phyloP scores from a whole-genome alignment of 2,888 invertebrate genomes.

The Rhodophaea formosa region DNA sequence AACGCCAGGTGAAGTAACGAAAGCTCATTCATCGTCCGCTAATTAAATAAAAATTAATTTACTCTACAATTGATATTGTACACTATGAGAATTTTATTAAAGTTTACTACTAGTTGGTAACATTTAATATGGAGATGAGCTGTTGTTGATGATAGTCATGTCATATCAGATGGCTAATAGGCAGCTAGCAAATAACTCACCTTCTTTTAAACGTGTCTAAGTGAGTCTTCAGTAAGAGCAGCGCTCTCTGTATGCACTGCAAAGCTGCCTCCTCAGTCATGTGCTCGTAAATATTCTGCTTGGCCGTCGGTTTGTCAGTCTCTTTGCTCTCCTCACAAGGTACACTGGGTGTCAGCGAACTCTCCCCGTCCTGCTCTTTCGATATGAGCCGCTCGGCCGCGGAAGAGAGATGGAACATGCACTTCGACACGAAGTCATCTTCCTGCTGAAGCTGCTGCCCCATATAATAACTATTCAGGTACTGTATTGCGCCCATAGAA shows the following conservation, averaged over 20 bases:
- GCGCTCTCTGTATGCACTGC: constrained; percentile 93
- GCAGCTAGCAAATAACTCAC: constrained; percentile 46
- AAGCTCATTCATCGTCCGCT: no score
- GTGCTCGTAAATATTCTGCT: constrained; percentile 71
- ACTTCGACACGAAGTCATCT: constrained; percentile 95
- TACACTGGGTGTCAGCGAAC: constrained; percentile 33
- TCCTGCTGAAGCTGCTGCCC: constrained; percentile 94
- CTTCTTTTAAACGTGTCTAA: constrained; percentile 94
- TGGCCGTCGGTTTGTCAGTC: constrained; percentile 58
- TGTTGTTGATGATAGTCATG: no score
- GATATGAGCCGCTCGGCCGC: constrained; percentile 87
- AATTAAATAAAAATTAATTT: no score
- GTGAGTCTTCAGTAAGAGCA: constrained; percentile 93
- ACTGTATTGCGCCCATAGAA: constrained; percentile 96
- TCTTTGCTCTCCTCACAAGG: constrained; percentile 46
- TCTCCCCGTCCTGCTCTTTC: constrained; percentile 56
- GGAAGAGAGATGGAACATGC: constrained; percentile 94
- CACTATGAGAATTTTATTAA: no score
- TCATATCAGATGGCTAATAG: no score
- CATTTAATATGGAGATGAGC: no score
- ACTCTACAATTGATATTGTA: no score
- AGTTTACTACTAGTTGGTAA: no score
- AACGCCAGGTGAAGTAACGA: no score
- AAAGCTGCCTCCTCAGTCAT: constrained; percentile 89
- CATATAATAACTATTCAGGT: constrained; percentile 96